These are phyloP conservation scores for Oscheius sp. DNA, from an alignment of 2,888 invertebrate genomes.

Conservation along the genomic window DNA sequence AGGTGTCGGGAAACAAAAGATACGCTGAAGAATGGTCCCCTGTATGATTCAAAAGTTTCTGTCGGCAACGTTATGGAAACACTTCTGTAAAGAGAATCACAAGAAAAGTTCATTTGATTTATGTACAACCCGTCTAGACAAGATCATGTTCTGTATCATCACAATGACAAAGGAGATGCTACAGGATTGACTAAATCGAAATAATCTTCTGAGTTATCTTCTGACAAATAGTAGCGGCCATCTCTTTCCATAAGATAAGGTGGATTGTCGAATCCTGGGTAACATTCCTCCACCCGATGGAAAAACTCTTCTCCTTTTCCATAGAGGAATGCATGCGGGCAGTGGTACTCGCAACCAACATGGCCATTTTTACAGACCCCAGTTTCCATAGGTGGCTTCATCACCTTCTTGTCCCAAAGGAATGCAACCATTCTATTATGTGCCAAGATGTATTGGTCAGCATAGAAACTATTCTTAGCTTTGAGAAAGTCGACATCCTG, in stretches of 20 bases:
- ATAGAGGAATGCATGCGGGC: constrained; percentile 11
- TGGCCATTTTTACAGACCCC: constrained; percentile 19
- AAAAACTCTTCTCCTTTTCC: constrained; percentile 4
- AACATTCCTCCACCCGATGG: constrained; percentile 5
- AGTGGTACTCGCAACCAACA: background rate
- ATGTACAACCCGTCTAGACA: background rate
- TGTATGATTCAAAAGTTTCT: too few species aligned
- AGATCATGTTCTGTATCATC: too few species aligned
- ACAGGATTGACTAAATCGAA: constrained; percentile 6
- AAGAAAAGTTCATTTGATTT: background rate
- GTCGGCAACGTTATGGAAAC: too few species aligned
- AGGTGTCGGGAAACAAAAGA: too few species aligned
- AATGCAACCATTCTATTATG: constrained; percentile 12
- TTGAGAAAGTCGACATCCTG: constrained; percentile 9
- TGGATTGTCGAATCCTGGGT: constrained; percentile 4
- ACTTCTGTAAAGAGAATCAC: background rate
- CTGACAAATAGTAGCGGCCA: background rate
- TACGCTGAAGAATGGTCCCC: too few species aligned
- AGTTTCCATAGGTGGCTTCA: constrained; percentile 15
- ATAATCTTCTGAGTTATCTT: constrained; percentile 11
- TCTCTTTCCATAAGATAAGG: background rate
- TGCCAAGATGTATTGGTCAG: constrained; percentile 2
- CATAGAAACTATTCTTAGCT: constrained; percentile 3
- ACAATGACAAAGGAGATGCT: background rate
- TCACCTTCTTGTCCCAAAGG: constrained; percentile 7